A percentile compares a stretch with the other conserved stretches of the same genome.
phyloP scores from a whole-genome alignment of 2,797 vertebrate species.

The Characodon lateralis region DNA sequence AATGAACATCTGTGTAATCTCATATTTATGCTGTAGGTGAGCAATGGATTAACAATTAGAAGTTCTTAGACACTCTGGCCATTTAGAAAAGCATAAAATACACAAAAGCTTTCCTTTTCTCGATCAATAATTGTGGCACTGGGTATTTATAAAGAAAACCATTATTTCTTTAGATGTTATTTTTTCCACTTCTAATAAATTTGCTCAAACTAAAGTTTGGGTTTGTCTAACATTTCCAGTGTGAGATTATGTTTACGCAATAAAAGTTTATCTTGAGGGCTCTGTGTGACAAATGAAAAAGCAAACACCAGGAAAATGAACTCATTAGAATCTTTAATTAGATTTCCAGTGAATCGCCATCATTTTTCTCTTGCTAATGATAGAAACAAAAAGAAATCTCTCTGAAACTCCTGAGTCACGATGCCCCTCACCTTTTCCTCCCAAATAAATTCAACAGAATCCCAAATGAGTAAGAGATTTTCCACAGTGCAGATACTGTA shows the following conservation, averaged over 20 bases:
- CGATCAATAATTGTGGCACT: neutral
- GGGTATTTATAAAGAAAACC: neutral
- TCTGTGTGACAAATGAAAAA: slow-evolving; percentile 14
- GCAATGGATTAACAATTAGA: neutral
- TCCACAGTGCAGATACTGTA: slow-evolving; percentile 1
- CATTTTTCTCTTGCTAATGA: slow-evolving; percentile 33
- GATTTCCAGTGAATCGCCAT: slow-evolving; percentile 54
- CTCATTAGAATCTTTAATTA: slow-evolving; percentile 73
- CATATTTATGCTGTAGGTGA: neutral
- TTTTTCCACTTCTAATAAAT: neutral
- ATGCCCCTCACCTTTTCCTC: slow-evolving; percentile 37
- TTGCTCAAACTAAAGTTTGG: neutral
- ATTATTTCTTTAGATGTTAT: neutral
- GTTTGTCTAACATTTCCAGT: neutral
- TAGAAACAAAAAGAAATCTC: slow-evolving; percentile 50
- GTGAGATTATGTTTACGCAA: too few relatives aligned
- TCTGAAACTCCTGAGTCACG: slow-evolving; percentile 64
- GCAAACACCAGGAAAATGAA: slow-evolving; percentile 42
- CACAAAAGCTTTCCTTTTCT: neutral
- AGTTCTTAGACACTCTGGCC: neutral
- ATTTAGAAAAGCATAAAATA: neutral
- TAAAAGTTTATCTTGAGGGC: neutral
- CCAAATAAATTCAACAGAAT: slow-evolving; percentile 24
- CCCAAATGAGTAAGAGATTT: slow-evolving; percentile 10
- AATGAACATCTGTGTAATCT: too few relatives aligned